phyloP scores from a whole-genome alignment of 2,113 vertebrate genomes.

The Dasyprocta punctata region DNA sequence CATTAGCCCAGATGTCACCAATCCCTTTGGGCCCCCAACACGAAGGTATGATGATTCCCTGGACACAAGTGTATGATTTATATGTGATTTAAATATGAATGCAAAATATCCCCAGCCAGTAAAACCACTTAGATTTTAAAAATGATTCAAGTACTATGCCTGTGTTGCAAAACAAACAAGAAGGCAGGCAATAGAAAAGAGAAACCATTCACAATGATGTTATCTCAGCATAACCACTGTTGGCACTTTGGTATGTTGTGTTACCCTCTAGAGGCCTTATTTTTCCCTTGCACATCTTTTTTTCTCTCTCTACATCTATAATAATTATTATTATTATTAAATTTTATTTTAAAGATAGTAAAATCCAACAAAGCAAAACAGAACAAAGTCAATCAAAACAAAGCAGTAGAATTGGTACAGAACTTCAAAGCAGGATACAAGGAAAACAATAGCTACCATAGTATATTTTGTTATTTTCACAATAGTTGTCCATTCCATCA shows the following conservation, averaged over 20 bases:
- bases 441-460: no score
- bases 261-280: background rate
- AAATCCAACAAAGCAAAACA: no score
- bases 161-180: background rate
- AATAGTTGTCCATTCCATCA: no score
- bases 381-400: no score
- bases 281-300: background rate
- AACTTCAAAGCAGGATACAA: no score
- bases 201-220: background rate
- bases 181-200: background rate
- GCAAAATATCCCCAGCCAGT: background rate
- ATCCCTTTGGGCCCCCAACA: background rate
- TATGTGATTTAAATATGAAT: background rate
- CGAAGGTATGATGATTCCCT: background rate
- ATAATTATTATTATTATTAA: no score
- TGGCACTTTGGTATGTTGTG: background rate
- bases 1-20: background rate
- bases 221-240: background rate
- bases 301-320: no score
- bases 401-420: no score
- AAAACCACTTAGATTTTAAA: background rate
- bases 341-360: no score
- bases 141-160: background rate
- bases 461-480: no score
- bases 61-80: background rate